phyloP scores from a whole-genome alignment of 2,888 invertebrate genomes.

The Ornithoptera alexandrae region DNA sequence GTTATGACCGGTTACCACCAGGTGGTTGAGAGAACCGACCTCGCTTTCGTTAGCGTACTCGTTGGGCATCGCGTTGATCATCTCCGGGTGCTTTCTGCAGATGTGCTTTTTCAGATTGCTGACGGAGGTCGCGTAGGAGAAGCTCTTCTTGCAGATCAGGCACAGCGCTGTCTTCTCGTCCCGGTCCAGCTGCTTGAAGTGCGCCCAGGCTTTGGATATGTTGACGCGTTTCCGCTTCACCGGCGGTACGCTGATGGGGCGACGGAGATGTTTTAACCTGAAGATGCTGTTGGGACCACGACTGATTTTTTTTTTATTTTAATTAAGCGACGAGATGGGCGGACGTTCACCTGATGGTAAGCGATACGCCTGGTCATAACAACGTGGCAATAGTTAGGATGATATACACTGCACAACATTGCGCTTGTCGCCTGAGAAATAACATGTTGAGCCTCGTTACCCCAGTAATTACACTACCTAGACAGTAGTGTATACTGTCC shows the following conservation, averaged over 20 bases:
- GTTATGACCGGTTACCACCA: too few relatives aligned
- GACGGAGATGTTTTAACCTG: constrained; percentile 23
- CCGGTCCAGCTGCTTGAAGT: constrained; percentile 25
- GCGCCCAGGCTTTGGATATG: not conserved
- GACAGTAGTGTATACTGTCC: too few relatives aligned
- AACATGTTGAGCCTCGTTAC: too few relatives aligned
- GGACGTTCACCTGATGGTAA: too few relatives aligned
- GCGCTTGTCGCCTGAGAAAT: too few relatives aligned
- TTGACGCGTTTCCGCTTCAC: not conserved
- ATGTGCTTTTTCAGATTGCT: constrained; percentile 28
- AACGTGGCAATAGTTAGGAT: too few relatives aligned
- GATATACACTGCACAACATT: too few relatives aligned
- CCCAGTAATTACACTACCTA: too few relatives aligned
- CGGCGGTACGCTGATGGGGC: constrained; percentile 9
- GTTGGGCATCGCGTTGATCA: not conserved
- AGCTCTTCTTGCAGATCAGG: constrained; percentile 1
- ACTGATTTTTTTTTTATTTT: too few relatives aligned
- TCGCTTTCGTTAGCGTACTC: not conserved
- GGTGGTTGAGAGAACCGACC: not conserved
- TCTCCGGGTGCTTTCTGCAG: not conserved
- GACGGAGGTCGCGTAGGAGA: not conserved
- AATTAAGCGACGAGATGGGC: too few relatives aligned
- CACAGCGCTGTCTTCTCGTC: constrained; percentile 9
- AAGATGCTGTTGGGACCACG: too few relatives aligned
- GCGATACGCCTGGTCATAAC: too few relatives aligned